A percentile compares a stretch with the other conserved stretches of the same genome.
phyloP scores from a whole-genome alignment of 2,113 vertebrate genomes.

The Grammomys surdaster region DNA sequence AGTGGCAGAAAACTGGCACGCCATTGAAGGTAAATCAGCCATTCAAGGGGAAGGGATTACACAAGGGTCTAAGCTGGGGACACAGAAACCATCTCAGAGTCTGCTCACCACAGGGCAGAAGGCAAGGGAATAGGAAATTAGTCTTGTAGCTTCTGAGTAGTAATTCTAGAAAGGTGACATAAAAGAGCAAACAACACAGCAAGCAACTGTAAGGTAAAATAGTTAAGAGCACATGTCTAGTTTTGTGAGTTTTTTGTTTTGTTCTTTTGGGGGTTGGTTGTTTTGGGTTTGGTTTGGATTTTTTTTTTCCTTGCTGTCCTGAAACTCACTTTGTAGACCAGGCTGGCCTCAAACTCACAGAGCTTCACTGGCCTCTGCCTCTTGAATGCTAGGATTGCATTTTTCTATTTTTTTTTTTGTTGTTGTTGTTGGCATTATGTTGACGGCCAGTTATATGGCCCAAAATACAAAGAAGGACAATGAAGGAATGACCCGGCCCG shows the following conservation, averaged over 20 bases:
- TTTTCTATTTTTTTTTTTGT: neutral
- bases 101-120: constrained; percentile 16
- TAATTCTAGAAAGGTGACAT: neutral
- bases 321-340: neutral
- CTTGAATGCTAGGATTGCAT: neutral
- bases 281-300: neutral
- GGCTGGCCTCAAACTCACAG: neutral
- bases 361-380: neutral
- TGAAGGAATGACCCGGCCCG: too few relatives aligned
- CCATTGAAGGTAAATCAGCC: neutral
- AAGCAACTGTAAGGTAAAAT: neutral
- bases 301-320: neutral
- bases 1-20: neutral
- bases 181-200: neutral
- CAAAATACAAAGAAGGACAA: neutral
- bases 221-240: neutral
- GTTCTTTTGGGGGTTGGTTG: too few relatives aligned
- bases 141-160: neutral
- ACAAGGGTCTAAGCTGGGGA: neutral
- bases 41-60: neutral
- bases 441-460: neutral
- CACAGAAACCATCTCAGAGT: neutral
- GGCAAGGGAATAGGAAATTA: neutral
- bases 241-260: too few relatives aligned
- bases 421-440: neutral